These are phyloP conservation scores for Brachionus rotundiformis DNA, from an alignment of 1,140 invertebrate genomes.

Conservation along the genomic window DNA sequence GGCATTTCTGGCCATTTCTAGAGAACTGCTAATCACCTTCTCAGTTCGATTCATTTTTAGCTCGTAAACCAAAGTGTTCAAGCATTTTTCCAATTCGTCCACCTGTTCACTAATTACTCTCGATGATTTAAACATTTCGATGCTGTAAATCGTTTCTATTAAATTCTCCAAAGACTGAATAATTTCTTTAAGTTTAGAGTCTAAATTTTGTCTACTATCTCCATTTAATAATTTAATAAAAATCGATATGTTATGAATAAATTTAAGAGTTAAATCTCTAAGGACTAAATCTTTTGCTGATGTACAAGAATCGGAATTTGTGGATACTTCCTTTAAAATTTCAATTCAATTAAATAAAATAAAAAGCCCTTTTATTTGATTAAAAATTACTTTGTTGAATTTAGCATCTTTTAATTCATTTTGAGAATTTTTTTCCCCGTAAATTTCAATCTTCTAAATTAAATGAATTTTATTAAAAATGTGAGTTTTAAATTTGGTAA, in stretches of 20 bases:
- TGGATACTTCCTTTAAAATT: not conserved
- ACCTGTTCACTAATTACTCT: not conserved
- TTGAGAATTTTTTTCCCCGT: not conserved
- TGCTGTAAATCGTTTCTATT: not conserved
- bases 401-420: not conserved
- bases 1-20: constrained; percentile 28
- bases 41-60: constrained; percentile 44
- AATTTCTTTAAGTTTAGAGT: constrained; percentile 36
- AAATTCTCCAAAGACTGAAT: constrained; percentile 31
- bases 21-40: not conserved
- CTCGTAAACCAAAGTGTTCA: constrained; percentile 35
- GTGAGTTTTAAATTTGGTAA: not conserved
- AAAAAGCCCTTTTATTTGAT: not conserved
- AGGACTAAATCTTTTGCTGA: constrained; percentile 17
- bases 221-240: constrained; percentile 38
- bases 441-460: constrained; percentile 2
- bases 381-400: not conserved
- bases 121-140: not conserved
- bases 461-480: not conserved
- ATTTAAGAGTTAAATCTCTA: constrained; percentile 45
- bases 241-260: constrained; percentile 22
- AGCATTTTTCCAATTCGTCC: constrained; percentile 27
- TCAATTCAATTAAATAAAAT: not conserved
- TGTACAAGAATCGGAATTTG: not conserved
- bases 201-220: constrained; percentile 15